A percentile compares a stretch with the other conserved stretches of the same genome.
Evolutionary conservation across 1,140 invertebrate genomes (phyloP).

Genomic region (Ceratina calcarata): DNA sequence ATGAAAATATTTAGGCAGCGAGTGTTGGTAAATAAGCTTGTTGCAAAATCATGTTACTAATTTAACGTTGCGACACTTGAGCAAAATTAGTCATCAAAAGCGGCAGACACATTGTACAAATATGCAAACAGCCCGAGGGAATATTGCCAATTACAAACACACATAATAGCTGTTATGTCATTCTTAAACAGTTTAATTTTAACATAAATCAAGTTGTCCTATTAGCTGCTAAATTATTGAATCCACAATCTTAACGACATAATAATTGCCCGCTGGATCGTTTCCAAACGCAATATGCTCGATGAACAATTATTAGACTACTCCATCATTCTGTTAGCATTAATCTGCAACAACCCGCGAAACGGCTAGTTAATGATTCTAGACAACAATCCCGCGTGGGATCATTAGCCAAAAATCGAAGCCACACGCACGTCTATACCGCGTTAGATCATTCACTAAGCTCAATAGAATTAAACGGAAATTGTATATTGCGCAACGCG

Average conservation of each 20-base stretch:
- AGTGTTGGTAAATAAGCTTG: too few relatives aligned
- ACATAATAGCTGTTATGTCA: too few relatives aligned
- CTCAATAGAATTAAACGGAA: background rate
- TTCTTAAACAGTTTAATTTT: too few relatives aligned
- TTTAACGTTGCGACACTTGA: background rate
- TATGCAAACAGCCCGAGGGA: background rate
- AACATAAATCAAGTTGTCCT: slow-evolving; percentile 16
- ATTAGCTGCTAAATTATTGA: background rate
- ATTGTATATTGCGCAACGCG: background rate
- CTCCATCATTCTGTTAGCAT: background rate
- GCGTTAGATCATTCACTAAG: background rate
- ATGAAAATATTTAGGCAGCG: too few relatives aligned
- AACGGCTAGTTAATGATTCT: background rate
- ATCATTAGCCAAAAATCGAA: background rate
- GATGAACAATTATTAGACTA: background rate
- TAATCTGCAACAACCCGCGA: background rate
- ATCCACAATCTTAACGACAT: background rate
- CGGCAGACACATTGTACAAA: background rate
- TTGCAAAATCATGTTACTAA: too few relatives aligned
- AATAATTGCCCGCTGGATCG: background rate
- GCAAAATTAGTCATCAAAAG: background rate
- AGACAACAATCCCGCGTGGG: background rate
- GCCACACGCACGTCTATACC: background rate
- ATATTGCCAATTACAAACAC: too few relatives aligned
- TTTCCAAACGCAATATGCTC: background rate